Evolutionary conservation across 2,888 invertebrate species (phyloP).

Genomic region (Melanostoma scalare): DNA sequence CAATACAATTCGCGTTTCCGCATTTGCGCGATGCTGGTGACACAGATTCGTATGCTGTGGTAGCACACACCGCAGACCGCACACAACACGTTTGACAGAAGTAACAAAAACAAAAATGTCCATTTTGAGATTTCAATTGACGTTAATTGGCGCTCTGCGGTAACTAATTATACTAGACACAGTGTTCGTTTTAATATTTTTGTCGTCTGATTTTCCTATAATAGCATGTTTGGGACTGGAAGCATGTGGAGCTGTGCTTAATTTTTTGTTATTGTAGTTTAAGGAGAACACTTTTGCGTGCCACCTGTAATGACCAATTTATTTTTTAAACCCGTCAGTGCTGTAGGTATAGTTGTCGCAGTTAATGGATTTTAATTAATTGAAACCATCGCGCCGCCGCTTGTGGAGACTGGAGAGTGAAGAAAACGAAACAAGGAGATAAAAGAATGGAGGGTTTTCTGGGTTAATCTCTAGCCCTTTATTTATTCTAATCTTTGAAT

Average conservation of each 20-base stretch:
- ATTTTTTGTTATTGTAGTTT: constrained; percentile 24
- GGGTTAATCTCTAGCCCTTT: constrained; percentile 47
- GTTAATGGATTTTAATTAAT: constrained; percentile 41
- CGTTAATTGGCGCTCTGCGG: constrained; percentile 66
- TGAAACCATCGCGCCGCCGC: not conserved
- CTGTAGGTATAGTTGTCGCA: constrained; percentile 5
- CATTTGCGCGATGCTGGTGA: constrained; percentile 57
- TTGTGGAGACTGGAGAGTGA: too few relatives aligned
- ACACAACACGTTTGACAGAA: constrained; percentile 3
- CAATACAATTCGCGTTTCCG: constrained; percentile 58
- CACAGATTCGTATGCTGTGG: constrained; percentile 32
- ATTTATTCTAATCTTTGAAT: not conserved
- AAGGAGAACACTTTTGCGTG: constrained; percentile 60
- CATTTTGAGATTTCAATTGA: constrained; percentile 71
- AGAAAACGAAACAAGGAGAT: not conserved
- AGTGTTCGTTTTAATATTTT: constrained; percentile 26
- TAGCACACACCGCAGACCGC: not conserved
- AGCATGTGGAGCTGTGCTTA: constrained; percentile 34
- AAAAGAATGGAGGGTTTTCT: constrained; percentile 4
- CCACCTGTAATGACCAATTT: constrained; percentile 63
- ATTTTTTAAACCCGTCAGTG: constrained; percentile 26
- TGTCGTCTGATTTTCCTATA: not conserved
- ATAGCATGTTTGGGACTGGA: constrained; percentile 1
- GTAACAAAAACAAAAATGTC: constrained; percentile 9
- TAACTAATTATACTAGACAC: constrained; percentile 59